phyloP scores from a whole-genome alignment of 2,797 vertebrate species.

The Clarias fuscus region DNA sequence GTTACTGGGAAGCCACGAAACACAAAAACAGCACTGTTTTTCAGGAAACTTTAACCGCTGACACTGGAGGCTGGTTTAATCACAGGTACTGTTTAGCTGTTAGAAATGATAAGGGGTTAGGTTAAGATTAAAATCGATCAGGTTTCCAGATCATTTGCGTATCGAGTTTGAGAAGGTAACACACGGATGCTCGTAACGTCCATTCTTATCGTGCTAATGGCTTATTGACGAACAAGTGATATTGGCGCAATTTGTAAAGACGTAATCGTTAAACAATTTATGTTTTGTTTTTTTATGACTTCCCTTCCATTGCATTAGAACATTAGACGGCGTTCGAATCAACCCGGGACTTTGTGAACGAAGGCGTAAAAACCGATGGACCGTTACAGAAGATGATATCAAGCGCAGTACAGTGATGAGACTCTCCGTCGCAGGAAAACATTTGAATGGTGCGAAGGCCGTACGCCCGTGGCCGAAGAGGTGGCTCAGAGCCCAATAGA shows the following conservation, averaged over 20 bases:
- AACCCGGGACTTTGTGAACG: too few relatives aligned
- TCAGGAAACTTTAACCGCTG: background rate
- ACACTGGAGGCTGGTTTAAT: background rate
- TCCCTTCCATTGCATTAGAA: background rate
- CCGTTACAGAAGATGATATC: too few relatives aligned
- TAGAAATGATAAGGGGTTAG: background rate
- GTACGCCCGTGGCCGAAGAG: too few relatives aligned
- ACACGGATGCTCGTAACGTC: background rate
- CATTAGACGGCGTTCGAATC: too few relatives aligned
- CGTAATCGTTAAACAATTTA: background rate
- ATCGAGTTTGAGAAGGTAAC: background rate
- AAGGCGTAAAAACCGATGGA: too few relatives aligned
- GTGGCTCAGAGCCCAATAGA: too few relatives aligned
- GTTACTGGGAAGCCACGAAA: background rate
- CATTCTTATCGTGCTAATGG: background rate
- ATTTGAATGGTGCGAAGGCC: too few relatives aligned
- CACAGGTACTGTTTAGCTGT: background rate
- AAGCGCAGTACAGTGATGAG: too few relatives aligned
- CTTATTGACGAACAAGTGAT: background rate
- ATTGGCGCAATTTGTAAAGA: background rate
- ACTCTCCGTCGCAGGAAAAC: too few relatives aligned
- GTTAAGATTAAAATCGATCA: background rate
- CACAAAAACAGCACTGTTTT: background rate
- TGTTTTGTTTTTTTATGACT: background rate
- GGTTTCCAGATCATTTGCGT: background rate